Base-by-base conservation (phyloP, 2,797 vertebrate species). In the Steatocranus sp. region DNA sequence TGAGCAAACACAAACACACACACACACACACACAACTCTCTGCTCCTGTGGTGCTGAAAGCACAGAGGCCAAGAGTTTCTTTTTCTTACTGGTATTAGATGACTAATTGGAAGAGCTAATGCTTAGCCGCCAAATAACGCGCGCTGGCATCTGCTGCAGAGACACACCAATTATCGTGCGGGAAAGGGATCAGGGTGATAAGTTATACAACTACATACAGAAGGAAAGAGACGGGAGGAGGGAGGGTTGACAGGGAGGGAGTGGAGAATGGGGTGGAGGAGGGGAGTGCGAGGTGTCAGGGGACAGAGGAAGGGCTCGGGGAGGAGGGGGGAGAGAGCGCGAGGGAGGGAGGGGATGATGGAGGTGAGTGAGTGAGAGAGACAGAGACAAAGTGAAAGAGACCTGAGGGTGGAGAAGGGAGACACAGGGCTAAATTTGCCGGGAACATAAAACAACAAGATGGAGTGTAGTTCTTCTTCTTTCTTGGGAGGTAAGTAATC, bases 391-490 rank as follows among this genome's bases (percentile, higher is more conserved):
- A 93, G 90, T 92, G 91, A 90, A 93, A 92, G 80, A 92, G 91
- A 93, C 91, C 92, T 90, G 92, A 93, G 92, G 88, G 90, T 89
- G 90, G 90, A 93, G 92, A 89, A 88, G 88, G 85, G 86, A 92
- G 92, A 91, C 80, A 85, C 89, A 87, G 88, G 94, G 95, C 93
- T 94, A 93, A 91, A 94, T 94, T 93, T 93, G 90, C 89, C 48
- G 75, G 90, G 91, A 92, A 89, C 91, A 93, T 93, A 95, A 95
- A 93, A 93, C 94, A 93, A 90, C 89, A 93, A 93, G 89, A 93
- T 94, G 94, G 94, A 95, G 90, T 88, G 85, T 85, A 91, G 85
- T 85, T 88, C 84, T 87, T 90, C 86, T 82, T 90, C 85, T 82
- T 92, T 91, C 86, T 89, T 74, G 88, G 90, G 84, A 90, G 94